Evolutionary conservation across 1,140 invertebrate genomes (phyloP), one percentile per base, ranked within the genome.

Genomic region (Oryzaephilus surinamensis): DNA sequence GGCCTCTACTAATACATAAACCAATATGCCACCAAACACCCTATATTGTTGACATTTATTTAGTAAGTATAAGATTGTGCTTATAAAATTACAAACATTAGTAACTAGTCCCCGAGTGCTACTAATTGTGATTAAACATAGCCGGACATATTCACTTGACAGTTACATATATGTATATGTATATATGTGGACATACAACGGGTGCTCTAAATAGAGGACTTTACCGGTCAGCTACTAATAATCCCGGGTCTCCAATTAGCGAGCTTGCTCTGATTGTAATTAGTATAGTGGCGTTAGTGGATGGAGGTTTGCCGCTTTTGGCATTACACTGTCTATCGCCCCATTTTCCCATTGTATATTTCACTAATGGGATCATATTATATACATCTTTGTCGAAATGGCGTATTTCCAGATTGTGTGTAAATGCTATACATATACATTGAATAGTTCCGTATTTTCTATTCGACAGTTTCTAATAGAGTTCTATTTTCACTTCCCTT

Each of bases 11-110:
- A 16, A 12, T 30, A 24, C 32, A 20, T 13, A 31, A 21, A 48
- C 21, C 36, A 50, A 46, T 44, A 50, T 50, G 43, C 44, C 44
- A 38, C 40, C 47, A 30, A 31, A 36, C 27, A 23, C 23, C 36
- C 20, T 26, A 32, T 41, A 37, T 40, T 50, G 47, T 46, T 50
- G 47, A 50, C 47, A 50, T 36, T 46, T 40, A 43, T 43, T 41
- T 33, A 32, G 46, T 48, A 45, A 43, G 38, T 45, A 38, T 36
- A 32, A 34, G n/a, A n/a, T n/a, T n/a, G n/a, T n/a, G n/a, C n/a
- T n/a, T n/a, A n/a, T n/a, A n/a, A n/a, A n/a, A n/a, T n/a, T n/a
- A n/a, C n/a, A n/a, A n/a, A n/a, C n/a, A n/a, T n/a, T n/a, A n/a
- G n/a, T n/a, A n/a, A n/a, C n/a, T n/a, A n/a, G n/a, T n/a, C n/a